Evolutionary conservation across 1,140 invertebrate genomes (phyloP).

Genomic region (Ericerus pela): DNA sequence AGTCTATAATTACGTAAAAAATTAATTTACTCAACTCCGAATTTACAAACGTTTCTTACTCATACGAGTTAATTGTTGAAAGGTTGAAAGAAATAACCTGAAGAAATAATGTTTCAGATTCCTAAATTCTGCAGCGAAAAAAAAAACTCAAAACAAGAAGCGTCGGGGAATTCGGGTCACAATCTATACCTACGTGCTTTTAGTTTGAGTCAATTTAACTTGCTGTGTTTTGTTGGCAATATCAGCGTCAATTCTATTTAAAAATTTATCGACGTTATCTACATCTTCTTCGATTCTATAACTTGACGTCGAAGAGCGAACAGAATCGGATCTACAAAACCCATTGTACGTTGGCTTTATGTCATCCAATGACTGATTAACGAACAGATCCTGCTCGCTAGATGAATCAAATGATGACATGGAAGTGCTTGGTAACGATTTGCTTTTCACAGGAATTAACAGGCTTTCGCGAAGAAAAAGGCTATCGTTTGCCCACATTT

Average conservation of each 20-base stretch:
- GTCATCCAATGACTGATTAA: slow-evolving; percentile 10
- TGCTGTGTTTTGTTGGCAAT: slow-evolving; percentile 71
- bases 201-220: slow-evolving; percentile 60
- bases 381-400: slow-evolving; percentile 6
- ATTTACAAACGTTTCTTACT: background rate
- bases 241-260: slow-evolving; percentile 71
- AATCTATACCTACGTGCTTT: slow-evolving; percentile 54
- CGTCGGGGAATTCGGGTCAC: background rate
- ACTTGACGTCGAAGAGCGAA: background rate
- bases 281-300: slow-evolving; percentile 18
- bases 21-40: background rate
- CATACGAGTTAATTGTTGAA: background rate
- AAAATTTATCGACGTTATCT: slow-evolving; percentile 55
- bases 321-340: background rate
- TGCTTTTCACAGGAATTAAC: slow-evolving; percentile 20
- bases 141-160: no score
- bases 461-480: slow-evolving; percentile 32
- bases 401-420: slow-evolving; percentile 13
- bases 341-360: background rate
- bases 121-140: no score
- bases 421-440: slow-evolving; percentile 2
- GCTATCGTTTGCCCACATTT: slow-evolving; percentile 76
- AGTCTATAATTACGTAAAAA: no score
- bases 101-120: no score
- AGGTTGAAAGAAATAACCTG: no score